Conservation (phyloP, 2,797 vertebrate species). For the Sebastes matsubarae region DNA sequence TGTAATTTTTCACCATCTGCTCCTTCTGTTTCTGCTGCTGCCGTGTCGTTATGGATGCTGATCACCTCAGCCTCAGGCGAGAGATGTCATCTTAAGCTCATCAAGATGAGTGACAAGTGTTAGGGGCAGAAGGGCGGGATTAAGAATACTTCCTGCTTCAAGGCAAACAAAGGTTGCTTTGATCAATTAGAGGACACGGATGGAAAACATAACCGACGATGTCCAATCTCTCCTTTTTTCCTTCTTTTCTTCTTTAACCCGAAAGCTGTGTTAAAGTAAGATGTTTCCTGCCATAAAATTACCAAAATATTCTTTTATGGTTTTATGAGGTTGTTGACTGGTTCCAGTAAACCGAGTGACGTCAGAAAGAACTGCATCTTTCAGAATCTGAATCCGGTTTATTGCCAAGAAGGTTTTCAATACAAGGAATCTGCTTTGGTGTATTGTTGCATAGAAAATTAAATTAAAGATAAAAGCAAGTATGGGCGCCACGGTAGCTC, state of each 20-base stretch:
- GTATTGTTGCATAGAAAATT: not conserved
- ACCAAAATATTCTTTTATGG: not conserved
- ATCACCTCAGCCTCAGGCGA: slow-evolving; percentile 19
- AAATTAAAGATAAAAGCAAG: not conserved
- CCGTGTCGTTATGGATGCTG: not conserved
- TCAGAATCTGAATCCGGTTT: not conserved
- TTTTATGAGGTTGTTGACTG: not conserved
- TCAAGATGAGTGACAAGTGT: slow-evolving; percentile 24
- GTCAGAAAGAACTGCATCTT: not conserved
- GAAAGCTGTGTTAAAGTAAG: not conserved
- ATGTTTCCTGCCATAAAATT: not conserved
- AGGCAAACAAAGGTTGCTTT: not conserved
- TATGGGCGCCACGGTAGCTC: too few species aligned
- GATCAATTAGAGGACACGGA: slow-evolving; percentile 9
- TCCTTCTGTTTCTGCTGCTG: not conserved
- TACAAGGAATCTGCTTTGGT: not conserved
- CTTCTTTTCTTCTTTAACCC: not conserved
- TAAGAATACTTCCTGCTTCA: slow-evolving; percentile 13
- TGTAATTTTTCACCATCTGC: slow-evolving; percentile 17
- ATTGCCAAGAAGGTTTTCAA: too few species aligned
- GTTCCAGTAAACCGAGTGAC: not conserved
- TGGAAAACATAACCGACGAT: not conserved
- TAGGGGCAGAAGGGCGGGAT: not conserved
- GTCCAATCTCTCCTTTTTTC: not conserved
- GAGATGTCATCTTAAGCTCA: not conserved